phyloP scores from a whole-genome alignment of 1,140 invertebrate species.

The Aphaenogaster floridana region DNA sequence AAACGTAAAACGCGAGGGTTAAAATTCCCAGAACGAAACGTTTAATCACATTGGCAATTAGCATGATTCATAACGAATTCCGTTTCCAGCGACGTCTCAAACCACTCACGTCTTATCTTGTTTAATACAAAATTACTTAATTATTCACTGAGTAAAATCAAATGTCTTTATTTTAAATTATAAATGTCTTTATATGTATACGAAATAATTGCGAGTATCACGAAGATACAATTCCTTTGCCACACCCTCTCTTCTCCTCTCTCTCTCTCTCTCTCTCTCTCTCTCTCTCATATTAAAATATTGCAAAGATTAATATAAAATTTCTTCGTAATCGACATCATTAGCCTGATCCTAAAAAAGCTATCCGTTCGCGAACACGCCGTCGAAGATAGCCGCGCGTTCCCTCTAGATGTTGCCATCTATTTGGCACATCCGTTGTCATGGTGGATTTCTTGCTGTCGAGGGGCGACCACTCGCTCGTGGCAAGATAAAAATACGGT shows the following conservation, averaged over 20 bases:
- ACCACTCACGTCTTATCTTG: not conserved
- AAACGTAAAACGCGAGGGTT: conserved; percentile 75
- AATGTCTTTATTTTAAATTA: not conserved
- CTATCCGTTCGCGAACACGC: conserved; percentile 65
- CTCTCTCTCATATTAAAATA: not conserved
- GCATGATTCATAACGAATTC: conserved; percentile 82
- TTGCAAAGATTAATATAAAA: conserved; percentile 5
- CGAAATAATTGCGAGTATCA: not conserved
- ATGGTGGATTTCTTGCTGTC: conserved; percentile 68
- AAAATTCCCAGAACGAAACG: conserved; percentile 83
- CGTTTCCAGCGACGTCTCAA: conserved; percentile 72
- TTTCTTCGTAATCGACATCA: conserved; percentile 21
- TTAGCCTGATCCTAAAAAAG: conserved; percentile 46
- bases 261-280: not conserved
- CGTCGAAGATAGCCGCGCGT: conserved; percentile 55
- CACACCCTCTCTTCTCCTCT: not conserved
- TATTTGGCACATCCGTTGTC: conserved; percentile 82
- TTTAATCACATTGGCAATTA: conserved; percentile 85
- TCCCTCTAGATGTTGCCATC: conserved; percentile 74
- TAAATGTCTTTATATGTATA: too few species aligned
- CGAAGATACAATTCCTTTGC: not conserved
- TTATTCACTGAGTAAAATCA: not conserved
- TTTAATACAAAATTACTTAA: not conserved
- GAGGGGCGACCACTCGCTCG: conserved; percentile 77
- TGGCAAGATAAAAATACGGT: conserved; percentile 82